Percentiles rank a stretch among this genome's conserved stretches.
Conservation (phyloP, 2,113 vertebrate species). For the Catharus minimus region DNA sequence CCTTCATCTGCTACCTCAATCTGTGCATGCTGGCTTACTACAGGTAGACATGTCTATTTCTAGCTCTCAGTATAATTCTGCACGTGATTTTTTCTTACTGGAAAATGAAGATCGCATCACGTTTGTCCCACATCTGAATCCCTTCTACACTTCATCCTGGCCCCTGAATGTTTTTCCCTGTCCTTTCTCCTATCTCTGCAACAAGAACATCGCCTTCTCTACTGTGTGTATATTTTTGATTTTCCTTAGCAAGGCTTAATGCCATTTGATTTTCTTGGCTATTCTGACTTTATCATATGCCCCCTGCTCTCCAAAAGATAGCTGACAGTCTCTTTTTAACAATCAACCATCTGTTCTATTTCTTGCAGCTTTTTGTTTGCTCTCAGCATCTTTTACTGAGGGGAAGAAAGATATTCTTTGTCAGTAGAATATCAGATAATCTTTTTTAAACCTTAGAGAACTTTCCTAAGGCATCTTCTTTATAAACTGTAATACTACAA, state of each 20-base stretch:
- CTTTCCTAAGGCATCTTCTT: background rate
- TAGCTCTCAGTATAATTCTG: background rate
- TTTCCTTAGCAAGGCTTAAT: background rate
- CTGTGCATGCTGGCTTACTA: background rate
- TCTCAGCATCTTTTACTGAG: conserved; percentile 5
- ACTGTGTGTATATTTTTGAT: background rate
- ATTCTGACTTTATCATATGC: background rate
- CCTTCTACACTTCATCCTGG: background rate
- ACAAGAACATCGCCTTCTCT: background rate
- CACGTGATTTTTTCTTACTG: background rate
- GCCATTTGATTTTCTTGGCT: background rate
- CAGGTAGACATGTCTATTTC: background rate
- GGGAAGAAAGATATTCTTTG: background rate
- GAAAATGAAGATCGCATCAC: background rate
- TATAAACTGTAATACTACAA: background rate
- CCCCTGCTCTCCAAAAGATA: background rate
- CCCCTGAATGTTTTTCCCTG: background rate
- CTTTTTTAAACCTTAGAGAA: conserved; percentile 5
- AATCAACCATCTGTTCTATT: background rate
- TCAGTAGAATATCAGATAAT: conserved; percentile 1
- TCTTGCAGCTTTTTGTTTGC: conserved; percentile 13
- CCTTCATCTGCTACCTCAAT: background rate
- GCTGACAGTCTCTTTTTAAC: conserved; percentile 6
- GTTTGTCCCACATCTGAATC: background rate
- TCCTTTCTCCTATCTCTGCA: background rate